phyloP scores from a whole-genome alignment of 1,140 invertebrate genomes.

The Euwallacea fornicatus region DNA sequence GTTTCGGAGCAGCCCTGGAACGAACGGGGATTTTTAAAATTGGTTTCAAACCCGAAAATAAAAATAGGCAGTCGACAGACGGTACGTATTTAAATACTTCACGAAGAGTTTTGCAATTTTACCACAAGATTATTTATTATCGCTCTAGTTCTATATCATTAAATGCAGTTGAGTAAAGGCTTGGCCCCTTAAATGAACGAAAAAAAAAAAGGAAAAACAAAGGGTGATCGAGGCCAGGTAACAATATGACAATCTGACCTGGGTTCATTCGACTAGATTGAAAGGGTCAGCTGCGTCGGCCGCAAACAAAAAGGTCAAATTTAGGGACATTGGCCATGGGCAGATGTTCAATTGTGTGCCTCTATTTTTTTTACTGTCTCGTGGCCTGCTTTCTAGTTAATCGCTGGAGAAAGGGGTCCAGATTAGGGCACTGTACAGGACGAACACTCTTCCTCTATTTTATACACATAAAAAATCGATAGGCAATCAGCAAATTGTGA shows the following conservation, averaged over 20 bases:
- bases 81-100: not conserved
- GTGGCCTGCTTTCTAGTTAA: too few species aligned
- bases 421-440: too few species aligned
- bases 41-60: conserved; percentile 3
- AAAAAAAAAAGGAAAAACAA: conserved; percentile 29
- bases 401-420: too few species aligned
- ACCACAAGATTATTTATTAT: not conserved
- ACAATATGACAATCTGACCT: conserved; percentile 33
- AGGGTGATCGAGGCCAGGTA: conserved; percentile 25
- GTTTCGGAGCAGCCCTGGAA: not conserved
- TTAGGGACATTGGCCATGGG: conserved; percentile 43
- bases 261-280: conserved; percentile 8
- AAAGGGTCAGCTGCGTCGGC: conserved; percentile 29
- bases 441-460: too few species aligned
- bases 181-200: not conserved
- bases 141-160: not conserved
- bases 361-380: conserved; percentile 28
- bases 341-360: conserved; percentile 39
- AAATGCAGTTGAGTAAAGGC: too few species aligned
- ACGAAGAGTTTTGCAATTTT: not conserved
- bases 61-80: too few species aligned
- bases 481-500: too few species aligned
- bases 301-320: conserved; percentile 43
- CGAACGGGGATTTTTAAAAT: conserved; percentile 9
- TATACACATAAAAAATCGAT: too few species aligned